phyloP scores from a whole-genome alignment of 2,113 vertebrate genomes.

The Myiozetetes cayanensis region DNA sequence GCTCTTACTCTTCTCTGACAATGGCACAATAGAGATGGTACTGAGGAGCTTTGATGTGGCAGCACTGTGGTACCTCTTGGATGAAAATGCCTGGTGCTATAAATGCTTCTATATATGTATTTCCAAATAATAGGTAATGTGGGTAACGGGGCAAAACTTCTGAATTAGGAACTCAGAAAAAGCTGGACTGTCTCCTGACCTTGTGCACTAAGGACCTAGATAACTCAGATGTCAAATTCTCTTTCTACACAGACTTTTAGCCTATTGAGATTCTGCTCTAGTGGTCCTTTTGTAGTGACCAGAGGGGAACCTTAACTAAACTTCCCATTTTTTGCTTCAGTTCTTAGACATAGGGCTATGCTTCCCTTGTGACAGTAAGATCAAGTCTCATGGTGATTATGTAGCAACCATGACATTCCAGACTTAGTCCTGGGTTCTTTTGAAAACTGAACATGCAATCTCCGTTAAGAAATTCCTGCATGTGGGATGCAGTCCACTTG shows the following conservation, averaged over 20 bases:
- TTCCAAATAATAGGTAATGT: neutral
- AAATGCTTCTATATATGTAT: neutral
- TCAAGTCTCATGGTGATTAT: neutral
- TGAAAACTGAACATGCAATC: rapidly evolving
- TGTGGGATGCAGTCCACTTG: neutral
- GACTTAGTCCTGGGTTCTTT: neutral
- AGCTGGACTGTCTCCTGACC: neutral
- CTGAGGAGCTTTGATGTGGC: neutral
- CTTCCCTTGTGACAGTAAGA: neutral
- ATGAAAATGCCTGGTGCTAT: neutral
- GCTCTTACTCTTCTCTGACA: neutral
- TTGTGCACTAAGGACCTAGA: neutral
- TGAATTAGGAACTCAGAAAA: neutral
- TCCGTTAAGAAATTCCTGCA: neutral
- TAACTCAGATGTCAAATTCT: neutral
- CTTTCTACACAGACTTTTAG: neutral
- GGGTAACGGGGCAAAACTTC: neutral
- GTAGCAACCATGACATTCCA: neutral
- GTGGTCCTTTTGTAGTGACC: neutral
- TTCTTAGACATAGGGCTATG: neutral
- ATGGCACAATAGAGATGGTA: neutral
- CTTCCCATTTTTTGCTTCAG: neutral
- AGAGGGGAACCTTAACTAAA: neutral
- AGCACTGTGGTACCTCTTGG: neutral
- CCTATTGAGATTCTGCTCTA: neutral